These are phyloP conservation scores for Himalopsyche japonica DNA, from an alignment of 2,888 invertebrate genomes.

Conservation along the genomic window DNA sequence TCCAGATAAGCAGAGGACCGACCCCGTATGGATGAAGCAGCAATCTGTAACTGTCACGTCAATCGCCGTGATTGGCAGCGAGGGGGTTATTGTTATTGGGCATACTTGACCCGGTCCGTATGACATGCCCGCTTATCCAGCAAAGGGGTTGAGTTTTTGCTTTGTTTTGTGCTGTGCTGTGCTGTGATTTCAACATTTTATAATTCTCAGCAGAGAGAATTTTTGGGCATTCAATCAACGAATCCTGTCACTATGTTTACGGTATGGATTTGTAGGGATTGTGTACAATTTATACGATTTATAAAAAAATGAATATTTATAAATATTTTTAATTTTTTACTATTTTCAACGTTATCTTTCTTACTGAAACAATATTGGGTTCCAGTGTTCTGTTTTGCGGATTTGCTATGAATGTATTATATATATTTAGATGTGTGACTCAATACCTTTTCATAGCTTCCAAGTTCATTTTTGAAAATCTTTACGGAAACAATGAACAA, in stretches of 20 bases:
- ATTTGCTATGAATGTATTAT: no score
- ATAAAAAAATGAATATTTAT: no score
- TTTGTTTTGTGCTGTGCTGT: neutral
- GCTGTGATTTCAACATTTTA: neutral
- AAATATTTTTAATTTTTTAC: neutral
- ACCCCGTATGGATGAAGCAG: neutral
- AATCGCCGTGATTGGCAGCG: neutral
- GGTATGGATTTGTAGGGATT: neutral
- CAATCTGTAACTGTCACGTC: neutral
- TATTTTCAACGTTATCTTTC: no score
- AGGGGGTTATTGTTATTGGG: neutral
- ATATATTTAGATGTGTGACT: no score
- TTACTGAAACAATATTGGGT: no score
- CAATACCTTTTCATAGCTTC: no score
- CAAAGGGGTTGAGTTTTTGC: neutral
- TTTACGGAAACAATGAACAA: no score
- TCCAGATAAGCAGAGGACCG: neutral
- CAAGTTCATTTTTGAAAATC: no score
- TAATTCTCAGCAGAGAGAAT: neutral
- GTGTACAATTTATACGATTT: neutral
- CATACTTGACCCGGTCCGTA: neutral
- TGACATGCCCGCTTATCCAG: neutral
- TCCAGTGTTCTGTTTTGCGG: no score
- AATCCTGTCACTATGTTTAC: neutral
- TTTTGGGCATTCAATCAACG: neutral